phyloP scores from a whole-genome alignment of 2,113 vertebrate species.

The Vulpes vulpes region DNA sequence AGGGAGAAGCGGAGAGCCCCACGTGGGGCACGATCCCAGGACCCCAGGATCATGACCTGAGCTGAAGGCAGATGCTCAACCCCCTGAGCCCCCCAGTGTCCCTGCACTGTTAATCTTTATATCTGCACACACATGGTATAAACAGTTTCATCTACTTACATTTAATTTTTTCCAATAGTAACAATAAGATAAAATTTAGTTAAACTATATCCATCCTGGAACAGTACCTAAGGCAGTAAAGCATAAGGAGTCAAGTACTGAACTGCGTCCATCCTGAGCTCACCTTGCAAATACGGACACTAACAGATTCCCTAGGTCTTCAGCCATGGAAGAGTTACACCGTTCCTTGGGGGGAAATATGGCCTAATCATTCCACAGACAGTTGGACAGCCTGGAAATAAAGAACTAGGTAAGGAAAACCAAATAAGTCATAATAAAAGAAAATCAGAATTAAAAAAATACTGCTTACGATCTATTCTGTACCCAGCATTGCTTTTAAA shows the following conservation, averaged over 20 bases:
- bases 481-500: not conserved
- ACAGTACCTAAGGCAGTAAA: not conserved
- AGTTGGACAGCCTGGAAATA: not conserved
- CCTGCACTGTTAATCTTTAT: not conserved
- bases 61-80: no score
- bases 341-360: not conserved
- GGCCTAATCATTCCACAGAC: not conserved
- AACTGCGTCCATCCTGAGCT: not conserved
- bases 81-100: no score
- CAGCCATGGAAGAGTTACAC: not conserved
- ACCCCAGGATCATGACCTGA: no score
- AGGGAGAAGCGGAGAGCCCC: no score
- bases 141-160: not conserved
- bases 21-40: no score
- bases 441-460: not conserved
- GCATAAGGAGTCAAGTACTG: not conserved
- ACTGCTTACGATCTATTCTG: not conserved
- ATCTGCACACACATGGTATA: not conserved
- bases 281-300: not conserved
- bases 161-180: not conserved
- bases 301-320: not conserved
- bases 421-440: not conserved
- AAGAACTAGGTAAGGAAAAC: constrained; percentile 31
- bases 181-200: not conserved
- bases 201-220: not conserved